Evolutionary conservation across 2,888 invertebrate genomes (phyloP).

Genomic region (Silvanus unidentatus): DNA sequence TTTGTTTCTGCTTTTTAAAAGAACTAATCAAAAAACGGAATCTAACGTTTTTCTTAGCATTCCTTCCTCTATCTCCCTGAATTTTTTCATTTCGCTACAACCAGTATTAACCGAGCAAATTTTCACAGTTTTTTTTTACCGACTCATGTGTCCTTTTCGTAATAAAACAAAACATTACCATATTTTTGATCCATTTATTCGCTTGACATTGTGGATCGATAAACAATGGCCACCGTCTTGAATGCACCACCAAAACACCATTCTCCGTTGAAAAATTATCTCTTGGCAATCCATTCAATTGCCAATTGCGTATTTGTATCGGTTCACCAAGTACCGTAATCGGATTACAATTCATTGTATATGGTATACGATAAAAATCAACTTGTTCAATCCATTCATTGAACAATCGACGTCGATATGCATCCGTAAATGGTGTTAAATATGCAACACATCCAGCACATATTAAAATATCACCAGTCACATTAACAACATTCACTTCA

Average conservation of each 20-base stretch:
- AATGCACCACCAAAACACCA: conserved; percentile 76
- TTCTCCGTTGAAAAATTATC: conserved; percentile 85
- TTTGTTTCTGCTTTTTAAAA: too few relatives aligned
- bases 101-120: background rate
- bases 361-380: conserved; percentile 54
- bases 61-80: too few relatives aligned
- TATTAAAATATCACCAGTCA: conserved; percentile 67
- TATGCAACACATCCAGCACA: conserved; percentile 72
- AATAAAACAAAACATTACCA: conserved; percentile 51
- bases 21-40: too few relatives aligned
- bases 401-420: conserved; percentile 54
- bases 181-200: conserved; percentile 85
- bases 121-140: background rate
- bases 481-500: conserved; percentile 51
- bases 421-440: conserved; percentile 70
- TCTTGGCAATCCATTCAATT: conserved; percentile 77
- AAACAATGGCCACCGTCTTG: conserved; percentile 82
- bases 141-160: background rate
- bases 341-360: conserved; percentile 62
- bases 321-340: conserved; percentile 64
- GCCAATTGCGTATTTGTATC: conserved; percentile 73
- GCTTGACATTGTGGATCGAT: conserved; percentile 92
- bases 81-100: too few relatives aligned
- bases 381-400: conserved; percentile 53
- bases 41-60: too few relatives aligned